Percentiles rank a stretch among this genome's conserved stretches.
phyloP scores from a whole-genome alignment of 2,797 vertebrate species.

The Thunnus albacares region DNA sequence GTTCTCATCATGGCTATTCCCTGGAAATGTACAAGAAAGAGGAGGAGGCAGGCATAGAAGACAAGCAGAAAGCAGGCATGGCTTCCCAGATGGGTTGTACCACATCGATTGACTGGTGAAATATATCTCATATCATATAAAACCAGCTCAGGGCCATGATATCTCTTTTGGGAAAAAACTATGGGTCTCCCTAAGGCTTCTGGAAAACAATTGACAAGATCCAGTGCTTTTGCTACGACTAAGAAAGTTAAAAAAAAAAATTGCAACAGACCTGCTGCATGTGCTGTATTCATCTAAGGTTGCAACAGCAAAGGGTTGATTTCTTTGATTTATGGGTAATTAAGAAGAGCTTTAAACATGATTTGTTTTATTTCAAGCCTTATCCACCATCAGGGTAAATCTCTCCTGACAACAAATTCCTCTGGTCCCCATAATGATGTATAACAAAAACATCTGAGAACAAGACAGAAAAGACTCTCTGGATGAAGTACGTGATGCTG shows the following conservation, averaged over 20 bases:
- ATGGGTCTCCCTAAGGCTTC: constrained; percentile 63
- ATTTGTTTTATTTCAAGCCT: constrained; percentile 53
- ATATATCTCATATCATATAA: constrained; percentile 83
- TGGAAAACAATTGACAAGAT: constrained; percentile 78
- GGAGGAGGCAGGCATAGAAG: constrained; percentile 66
- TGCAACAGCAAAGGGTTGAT: constrained; percentile 27
- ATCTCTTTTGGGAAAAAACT: constrained; percentile 73
- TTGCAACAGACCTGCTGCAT: constrained; percentile 25
- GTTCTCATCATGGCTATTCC: constrained; percentile 83
- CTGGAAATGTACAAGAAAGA: constrained; percentile 76
- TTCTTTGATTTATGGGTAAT: constrained; percentile 63
- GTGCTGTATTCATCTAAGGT: constrained; percentile 25
- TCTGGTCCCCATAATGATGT: constrained; percentile 11
- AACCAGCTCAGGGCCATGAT: constrained; percentile 73
- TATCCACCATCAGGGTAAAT: constrained; percentile 54
- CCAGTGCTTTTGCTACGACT: constrained; percentile 35
- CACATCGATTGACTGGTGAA: constrained; percentile 85
- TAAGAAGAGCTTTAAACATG: constrained; percentile 59
- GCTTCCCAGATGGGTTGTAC: constrained; percentile 79
- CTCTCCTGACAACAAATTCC: constrained; percentile 13
- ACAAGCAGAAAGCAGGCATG: constrained; percentile 70
- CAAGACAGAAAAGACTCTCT: constrained; percentile 1
- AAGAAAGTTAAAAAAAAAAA: constrained; percentile 33
- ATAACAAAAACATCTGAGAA: constrained; percentile 17
- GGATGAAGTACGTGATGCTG: not conserved